Conservation (phyloP, 2,797 vertebrate genomes). For the Semaprochilodus insignis region DNA sequence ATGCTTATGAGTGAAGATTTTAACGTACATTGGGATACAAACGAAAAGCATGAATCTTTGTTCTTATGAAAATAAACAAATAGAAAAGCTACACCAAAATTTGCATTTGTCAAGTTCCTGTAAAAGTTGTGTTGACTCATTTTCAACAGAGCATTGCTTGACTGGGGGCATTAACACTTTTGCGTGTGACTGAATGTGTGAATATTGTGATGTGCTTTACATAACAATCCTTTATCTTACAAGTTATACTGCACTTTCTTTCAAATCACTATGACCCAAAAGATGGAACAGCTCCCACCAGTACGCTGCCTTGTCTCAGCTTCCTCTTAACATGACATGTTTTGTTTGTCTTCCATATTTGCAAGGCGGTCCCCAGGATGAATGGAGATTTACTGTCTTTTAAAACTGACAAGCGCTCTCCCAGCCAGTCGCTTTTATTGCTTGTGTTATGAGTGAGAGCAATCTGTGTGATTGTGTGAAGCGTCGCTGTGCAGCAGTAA, state of each 20-base stretch:
- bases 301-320: neutral
- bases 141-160: too few species aligned
- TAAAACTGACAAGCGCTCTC: conserved; percentile 24
- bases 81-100: too few species aligned
- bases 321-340: neutral
- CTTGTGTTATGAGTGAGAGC: conserved; percentile 21
- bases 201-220: neutral
- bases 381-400: conserved; percentile 17
- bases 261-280: neutral
- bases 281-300: neutral
- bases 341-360: conserved; percentile 23
- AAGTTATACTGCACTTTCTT: neutral
- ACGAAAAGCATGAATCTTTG: too few species aligned
- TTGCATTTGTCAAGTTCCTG: too few species aligned
- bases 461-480: conserved; percentile 32
- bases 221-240: neutral
- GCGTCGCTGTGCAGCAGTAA: conserved; percentile 26
- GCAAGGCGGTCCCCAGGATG: conserved; percentile 18
- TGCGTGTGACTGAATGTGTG: too few species aligned
- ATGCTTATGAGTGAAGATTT: too few species aligned
- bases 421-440: conserved; percentile 16
- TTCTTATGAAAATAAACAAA: too few species aligned
- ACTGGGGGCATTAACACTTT: too few species aligned
- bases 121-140: too few species aligned
- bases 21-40: too few species aligned